A percentile compares a stretch with the other conserved stretches of the same genome.
These are phyloP conservation scores for Callinectes sapidus DNA, from an alignment of 2,888 invertebrate genomes.

Conservation along the genomic window DNA sequence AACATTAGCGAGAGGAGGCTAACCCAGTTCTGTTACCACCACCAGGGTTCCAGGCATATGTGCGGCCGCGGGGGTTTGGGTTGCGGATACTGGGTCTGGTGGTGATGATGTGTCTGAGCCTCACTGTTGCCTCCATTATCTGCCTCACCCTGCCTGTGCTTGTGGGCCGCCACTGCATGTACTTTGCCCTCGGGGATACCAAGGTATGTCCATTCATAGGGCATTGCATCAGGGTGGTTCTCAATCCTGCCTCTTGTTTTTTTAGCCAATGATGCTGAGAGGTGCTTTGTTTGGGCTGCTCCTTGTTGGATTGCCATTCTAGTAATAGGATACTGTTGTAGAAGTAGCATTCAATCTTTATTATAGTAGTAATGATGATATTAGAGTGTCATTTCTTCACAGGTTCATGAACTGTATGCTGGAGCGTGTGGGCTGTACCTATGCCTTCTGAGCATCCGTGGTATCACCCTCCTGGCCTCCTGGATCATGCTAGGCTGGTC, in stretches of 20 bases:
- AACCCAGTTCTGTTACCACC: conserved; percentile 64
- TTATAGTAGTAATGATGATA: not conserved
- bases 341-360: not conserved
- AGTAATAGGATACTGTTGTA: not conserved
- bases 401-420: conserved; percentile 95
- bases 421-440: conserved; percentile 95
- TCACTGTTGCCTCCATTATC: conserved; percentile 68
- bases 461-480: conserved; percentile 86
- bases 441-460: conserved; percentile 93
- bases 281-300: too few species aligned
- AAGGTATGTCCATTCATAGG: conserved; percentile 53
- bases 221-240: too few species aligned
- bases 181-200: conserved; percentile 72
- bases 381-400: conserved; percentile 55
- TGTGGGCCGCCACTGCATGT: conserved; percentile 77
- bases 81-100: conserved; percentile 74
- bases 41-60: conserved; percentile 90
- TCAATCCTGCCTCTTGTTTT: too few species aligned
- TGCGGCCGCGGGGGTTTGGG: conserved; percentile 88
- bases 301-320: not conserved
- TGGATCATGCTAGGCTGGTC: conserved; percentile 93
- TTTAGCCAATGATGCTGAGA: too few species aligned
- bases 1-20: not conserved
- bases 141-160: conserved; percentile 73
- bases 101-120: conserved; percentile 70